Percentiles rank a stretch among this genome's conserved stretches.
phyloP scores from a whole-genome alignment of 2,888 invertebrate genomes.

The Harmothoe impar region DNA sequence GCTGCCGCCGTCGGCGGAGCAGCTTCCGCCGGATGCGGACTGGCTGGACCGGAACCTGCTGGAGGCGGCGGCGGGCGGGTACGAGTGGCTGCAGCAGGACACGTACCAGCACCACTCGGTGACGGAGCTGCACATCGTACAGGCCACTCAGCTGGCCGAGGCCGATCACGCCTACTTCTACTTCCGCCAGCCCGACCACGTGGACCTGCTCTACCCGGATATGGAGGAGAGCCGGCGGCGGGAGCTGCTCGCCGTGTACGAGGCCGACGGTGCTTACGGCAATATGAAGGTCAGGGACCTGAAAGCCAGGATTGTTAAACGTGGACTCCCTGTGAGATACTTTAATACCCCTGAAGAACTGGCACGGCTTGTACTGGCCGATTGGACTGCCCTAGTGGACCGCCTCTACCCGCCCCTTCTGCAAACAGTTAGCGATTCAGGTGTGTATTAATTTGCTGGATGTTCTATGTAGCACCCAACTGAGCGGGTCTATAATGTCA shows the following conservation, averaged over 20 bases:
- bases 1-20: conserved; percentile 70
- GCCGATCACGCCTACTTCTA: conserved; percentile 79
- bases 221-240: conserved; percentile 66
- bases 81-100: conserved; percentile 80
- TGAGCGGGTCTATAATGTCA: no score
- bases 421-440: conserved; percentile 68
- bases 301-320: conserved; percentile 81
- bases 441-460: conserved; percentile 51
- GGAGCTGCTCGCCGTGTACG: conserved; percentile 68
- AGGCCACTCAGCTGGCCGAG: conserved; percentile 71
- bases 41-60: conserved; percentile 79
- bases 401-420: conserved; percentile 77
- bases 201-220: conserved; percentile 67
- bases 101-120: conserved; percentile 78
- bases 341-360: conserved; percentile 79
- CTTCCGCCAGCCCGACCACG: conserved; percentile 78
- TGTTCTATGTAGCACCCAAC: neutral
- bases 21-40: conserved; percentile 70
- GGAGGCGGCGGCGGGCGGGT: conserved; percentile 77
- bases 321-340: conserved; percentile 80
- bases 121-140: conserved; percentile 80
- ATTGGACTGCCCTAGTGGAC: conserved; percentile 79
- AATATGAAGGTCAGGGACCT: conserved; percentile 75
- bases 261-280: conserved; percentile 76
- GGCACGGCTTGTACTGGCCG: conserved; percentile 76